phyloP scores from a whole-genome alignment of 2,888 invertebrate genomes.

The Alloplasta piceator region DNA sequence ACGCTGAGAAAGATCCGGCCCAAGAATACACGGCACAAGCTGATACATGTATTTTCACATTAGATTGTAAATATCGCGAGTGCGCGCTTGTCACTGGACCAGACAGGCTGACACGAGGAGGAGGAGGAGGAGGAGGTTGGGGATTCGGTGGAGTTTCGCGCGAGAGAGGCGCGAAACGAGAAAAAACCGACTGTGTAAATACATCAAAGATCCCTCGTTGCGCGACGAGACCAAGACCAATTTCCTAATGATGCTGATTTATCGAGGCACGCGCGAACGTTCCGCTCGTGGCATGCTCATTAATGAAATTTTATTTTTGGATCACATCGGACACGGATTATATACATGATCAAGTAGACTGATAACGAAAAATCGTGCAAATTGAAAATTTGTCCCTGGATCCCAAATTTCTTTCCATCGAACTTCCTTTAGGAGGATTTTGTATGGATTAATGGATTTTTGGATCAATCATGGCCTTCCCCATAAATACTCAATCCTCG shows the following conservation, averaged over 20 bases:
- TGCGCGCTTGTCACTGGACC: constrained; percentile 15
- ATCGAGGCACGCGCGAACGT: constrained; percentile 55
- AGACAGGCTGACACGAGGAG: not conserved
- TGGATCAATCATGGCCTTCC: no score
- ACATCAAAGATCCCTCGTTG: not conserved
- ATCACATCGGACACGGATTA: no score
- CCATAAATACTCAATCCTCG: no score
- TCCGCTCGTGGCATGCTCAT: constrained; percentile 34
- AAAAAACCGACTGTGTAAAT: not conserved
- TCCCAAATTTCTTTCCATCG: no score
- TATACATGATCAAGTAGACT: no score
- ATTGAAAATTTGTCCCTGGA: no score
- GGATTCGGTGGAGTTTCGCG: not conserved
- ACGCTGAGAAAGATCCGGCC: constrained; percentile 9
- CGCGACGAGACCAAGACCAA: constrained; percentile 66
- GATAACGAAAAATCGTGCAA: no score
- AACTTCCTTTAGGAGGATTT: no score
- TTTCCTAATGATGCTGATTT: constrained; percentile 76
- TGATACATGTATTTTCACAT: constrained; percentile 37
- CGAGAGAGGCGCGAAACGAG: not conserved
- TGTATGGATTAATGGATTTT: no score
- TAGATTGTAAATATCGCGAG: constrained; percentile 36
- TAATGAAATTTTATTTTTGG: constrained; percentile 7
- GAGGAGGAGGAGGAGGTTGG: constrained; percentile 8
- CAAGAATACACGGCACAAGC: constrained; percentile 33